A percentile compares a stretch with the other conserved stretches of the same genome.
Conservation (phyloP, 2,888 invertebrate genomes). For the Idaea straminata region DNA sequence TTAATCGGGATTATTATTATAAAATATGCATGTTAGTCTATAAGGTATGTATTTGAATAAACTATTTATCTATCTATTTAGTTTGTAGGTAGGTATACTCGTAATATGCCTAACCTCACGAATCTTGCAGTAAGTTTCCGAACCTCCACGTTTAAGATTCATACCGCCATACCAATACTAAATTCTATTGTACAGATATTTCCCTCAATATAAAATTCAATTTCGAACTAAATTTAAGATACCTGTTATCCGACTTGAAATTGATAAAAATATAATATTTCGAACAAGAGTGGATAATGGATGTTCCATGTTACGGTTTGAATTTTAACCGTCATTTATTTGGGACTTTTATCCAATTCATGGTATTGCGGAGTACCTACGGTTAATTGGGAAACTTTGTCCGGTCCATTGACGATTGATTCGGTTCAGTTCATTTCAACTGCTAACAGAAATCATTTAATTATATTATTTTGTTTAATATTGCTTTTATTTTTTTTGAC, state of each 20-base stretch:
- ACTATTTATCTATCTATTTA: too few relatives aligned
- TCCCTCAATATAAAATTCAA: neutral
- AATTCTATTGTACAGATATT: neutral
- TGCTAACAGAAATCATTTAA: neutral
- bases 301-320: slow-evolving; percentile 24
- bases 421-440: slow-evolving; percentile 20
- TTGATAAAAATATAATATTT: slow-evolving; percentile 3
- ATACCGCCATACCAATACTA: neutral
- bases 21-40: too few relatives aligned
- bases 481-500: too few relatives aligned
- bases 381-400: slow-evolving; percentile 44
- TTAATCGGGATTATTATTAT: too few relatives aligned
- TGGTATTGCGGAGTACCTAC: slow-evolving; percentile 12
- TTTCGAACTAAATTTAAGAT: neutral
- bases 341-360: slow-evolving; percentile 25
- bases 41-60: too few relatives aligned
- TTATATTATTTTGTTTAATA: neutral
- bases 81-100: too few relatives aligned
- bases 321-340: slow-evolving; percentile 37
- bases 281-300: slow-evolving; percentile 12
- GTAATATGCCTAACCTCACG: too few relatives aligned
- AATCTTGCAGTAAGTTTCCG: neutral
- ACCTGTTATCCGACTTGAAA: neutral
- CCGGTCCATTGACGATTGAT: slow-evolving; percentile 37
- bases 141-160: neutral